Percentiles rank a stretch among this genome's conserved stretches.
Evolutionary conservation across 2,888 invertebrate species (phyloP).

Genomic region (Tenthredo scrophulariae): DNA sequence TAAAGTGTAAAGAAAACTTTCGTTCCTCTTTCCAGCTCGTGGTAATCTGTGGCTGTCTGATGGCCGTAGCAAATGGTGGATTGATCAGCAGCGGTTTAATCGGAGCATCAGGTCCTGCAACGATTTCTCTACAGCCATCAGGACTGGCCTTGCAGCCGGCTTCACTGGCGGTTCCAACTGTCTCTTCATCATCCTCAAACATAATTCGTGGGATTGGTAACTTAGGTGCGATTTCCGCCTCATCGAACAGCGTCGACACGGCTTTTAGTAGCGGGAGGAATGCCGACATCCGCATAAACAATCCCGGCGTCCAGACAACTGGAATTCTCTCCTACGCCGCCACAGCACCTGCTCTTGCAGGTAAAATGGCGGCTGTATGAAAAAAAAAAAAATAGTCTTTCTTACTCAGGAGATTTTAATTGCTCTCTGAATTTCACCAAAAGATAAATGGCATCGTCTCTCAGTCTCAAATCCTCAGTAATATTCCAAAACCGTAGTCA

Average conservation of each 20-base stretch:
- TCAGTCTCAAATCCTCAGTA: not conserved
- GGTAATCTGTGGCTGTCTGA: conserved; percentile 66
- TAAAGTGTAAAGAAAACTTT: not conserved
- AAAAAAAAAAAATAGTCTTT: not conserved
- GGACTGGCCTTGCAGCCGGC: conserved; percentile 48
- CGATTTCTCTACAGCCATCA: conserved; percentile 59
- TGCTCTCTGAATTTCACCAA: not conserved
- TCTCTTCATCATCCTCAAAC: conserved; percentile 63
- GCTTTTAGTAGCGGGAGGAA: conserved; percentile 65
- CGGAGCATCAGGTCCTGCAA: conserved; percentile 60
- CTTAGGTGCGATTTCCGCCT: conserved; percentile 62
- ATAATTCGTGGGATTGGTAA: conserved; percentile 66
- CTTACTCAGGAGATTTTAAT: not conserved
- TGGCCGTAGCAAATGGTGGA: conserved; percentile 69
- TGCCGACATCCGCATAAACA: conserved; percentile 64
- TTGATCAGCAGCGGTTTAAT: conserved; percentile 65
- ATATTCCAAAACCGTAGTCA: not conserved
- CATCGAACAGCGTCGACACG: conserved; percentile 63
- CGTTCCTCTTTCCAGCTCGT: conserved; percentile 60
- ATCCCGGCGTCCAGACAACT: conserved; percentile 62
- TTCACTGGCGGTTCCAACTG: conserved; percentile 59
- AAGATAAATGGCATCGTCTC: not conserved
- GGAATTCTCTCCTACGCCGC: conserved; percentile 59
- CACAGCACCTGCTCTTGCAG: conserved; percentile 61
- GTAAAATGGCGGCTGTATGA: conserved; percentile 55